Base-by-base conservation (phyloP, 92 coral and sea anemone species). In the Zoanthus sansibaricus region DNA sequence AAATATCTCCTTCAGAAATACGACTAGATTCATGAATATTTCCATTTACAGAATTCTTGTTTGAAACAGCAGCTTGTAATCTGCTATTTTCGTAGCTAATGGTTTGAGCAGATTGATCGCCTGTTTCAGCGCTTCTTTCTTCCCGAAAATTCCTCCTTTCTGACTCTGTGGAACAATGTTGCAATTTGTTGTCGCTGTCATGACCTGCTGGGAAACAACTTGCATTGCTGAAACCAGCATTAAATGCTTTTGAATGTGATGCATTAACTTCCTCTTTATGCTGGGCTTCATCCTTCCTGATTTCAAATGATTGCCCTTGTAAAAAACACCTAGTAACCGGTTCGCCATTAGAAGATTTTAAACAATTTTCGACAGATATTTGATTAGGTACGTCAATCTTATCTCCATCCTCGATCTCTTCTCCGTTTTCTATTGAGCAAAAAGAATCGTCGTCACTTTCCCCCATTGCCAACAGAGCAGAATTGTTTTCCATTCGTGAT, bases 391-490 rank as follows among this genome's bases (percentile, higher is more conserved):
- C 46, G 20, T 71, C 59, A 66, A 1, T 5, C 8, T 16, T 46
- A 42, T 66, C 61, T 45, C 5, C 74, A 42, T 30, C 17, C 55
- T 64, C 12, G 1, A 47, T 69, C 46, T 69, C 45, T 18, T 80
- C 85, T 31, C 51, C 59, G 31, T 25, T 46, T 64, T 80, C 85
- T 13, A 80, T 18, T 9, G 85, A 66, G 59, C 85, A 80, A 80
- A 64, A 80, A 13, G 85, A 80, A 15, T 80, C 85, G 4, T 67
- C 75, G 6, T 48, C 85, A 45, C 85, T 80, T 9, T 80, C 85
- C 20, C 72, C 70, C 32, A 12, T 70, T 4, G 17, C 16, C 3
- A 30, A 8, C n/a, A 58, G 17, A n/a, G 71, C 7, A 17, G 32
- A 15, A 7, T 66, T 20, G 42, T 14, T 66, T 80, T 45, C 73